Evolutionary conservation across 2,888 invertebrate genomes (phyloP).

Genomic region (Drosophila barbarae): DNA sequence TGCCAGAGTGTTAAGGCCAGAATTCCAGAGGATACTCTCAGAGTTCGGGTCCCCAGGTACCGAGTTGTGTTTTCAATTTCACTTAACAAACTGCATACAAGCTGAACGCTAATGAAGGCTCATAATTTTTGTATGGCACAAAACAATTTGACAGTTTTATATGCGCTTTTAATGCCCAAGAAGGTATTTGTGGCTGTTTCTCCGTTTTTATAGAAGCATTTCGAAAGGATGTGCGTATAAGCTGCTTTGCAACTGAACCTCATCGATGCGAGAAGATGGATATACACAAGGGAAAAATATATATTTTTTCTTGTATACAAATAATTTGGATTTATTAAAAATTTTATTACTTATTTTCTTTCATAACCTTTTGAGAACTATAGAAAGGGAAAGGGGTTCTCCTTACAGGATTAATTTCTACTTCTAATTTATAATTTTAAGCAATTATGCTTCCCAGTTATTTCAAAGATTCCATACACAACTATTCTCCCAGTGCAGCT

Average conservation of each 20-base stretch:
- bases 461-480: not conserved
- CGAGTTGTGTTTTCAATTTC: slow-evolving; percentile 61
- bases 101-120: slow-evolving; percentile 74
- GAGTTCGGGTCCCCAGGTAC: slow-evolving; percentile 9
- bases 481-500: slow-evolving; percentile 9
- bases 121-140: slow-evolving; percentile 74
- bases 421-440: not conserved
- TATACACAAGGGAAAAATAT: slow-evolving; percentile 1
- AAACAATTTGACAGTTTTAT: slow-evolving; percentile 78
- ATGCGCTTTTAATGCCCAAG: slow-evolving; percentile 71
- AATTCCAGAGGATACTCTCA: slow-evolving; percentile 10
- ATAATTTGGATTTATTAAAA: not conserved
- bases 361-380: not conserved
- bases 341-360: not conserved
- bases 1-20: slow-evolving; percentile 13
- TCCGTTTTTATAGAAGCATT: slow-evolving; percentile 35
- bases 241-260: slow-evolving; percentile 44
- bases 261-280: slow-evolving; percentile 15
- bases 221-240: slow-evolving; percentile 42
- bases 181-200: slow-evolving; percentile 45
- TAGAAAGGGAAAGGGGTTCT: not conserved
- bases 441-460: not conserved
- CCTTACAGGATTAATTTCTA: too few species aligned
- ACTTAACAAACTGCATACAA: slow-evolving; percentile 70
- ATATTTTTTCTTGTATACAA: not conserved